Conservation (phyloP, 2,888 invertebrate species). For the Rhyacophila evoluta region DNA sequence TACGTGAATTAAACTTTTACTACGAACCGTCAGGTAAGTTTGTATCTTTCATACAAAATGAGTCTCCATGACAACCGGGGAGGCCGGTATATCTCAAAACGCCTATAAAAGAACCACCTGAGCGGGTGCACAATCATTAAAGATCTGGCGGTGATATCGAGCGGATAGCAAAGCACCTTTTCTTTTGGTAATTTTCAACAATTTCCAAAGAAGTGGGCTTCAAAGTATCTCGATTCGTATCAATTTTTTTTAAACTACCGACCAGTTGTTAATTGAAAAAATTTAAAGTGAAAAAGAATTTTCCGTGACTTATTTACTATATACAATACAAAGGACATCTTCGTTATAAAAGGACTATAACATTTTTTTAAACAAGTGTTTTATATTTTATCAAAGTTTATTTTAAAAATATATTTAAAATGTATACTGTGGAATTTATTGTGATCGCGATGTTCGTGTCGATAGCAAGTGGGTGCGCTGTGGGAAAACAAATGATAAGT, state of each 20-base stretch:
- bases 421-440: constrained; percentile 58
- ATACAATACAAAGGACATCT: constrained; percentile 41
- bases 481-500: constrained; percentile 67
- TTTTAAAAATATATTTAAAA: constrained; percentile 29
- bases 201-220: constrained; percentile 51
- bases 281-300: constrained; percentile 27
- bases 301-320: constrained; percentile 30
- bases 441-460: constrained; percentile 64
- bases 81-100: constrained; percentile 28
- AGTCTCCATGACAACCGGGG: constrained; percentile 46
- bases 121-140: constrained; percentile 41
- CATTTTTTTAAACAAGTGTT: constrained; percentile 22
- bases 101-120: constrained; percentile 45
- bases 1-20: background rate
- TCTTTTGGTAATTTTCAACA: constrained; percentile 47
- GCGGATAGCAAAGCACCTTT: constrained; percentile 49
- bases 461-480: constrained; percentile 66
- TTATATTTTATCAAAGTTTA: constrained; percentile 34
- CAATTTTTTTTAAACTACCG: constrained; percentile 11
- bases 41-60: constrained; percentile 23
- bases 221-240: constrained; percentile 49
- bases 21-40: background rate
- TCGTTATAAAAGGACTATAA: background rate
- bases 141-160: constrained; percentile 50
- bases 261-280: constrained; percentile 44